Percentiles rank a stretch among this genome's conserved stretches.
These are phyloP conservation scores for Vespertilio murinus DNA, from an alignment of 2,797 vertebrate species.

Conservation along the genomic window DNA sequence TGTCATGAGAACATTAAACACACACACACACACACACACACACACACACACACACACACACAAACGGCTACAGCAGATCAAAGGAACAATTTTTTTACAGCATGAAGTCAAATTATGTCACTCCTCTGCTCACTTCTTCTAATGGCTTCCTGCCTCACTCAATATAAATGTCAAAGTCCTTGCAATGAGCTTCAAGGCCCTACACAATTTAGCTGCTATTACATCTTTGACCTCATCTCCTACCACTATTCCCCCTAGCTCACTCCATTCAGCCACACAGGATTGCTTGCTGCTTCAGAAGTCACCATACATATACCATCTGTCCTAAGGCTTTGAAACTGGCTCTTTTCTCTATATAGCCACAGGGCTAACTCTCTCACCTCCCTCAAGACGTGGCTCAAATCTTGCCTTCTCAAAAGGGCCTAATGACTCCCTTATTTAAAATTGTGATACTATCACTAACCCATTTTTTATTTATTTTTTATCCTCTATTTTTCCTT, in stretches of 20 bases:
- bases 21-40: neutral
- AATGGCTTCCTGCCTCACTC: conserved; percentile 27
- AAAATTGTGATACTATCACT: neutral
- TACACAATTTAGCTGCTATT: neutral
- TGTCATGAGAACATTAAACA: neutral
- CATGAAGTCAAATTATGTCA: neutral
- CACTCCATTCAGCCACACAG: neutral
- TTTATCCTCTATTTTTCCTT: too few species aligned
- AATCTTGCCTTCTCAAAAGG: neutral
- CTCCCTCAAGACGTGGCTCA: neutral
- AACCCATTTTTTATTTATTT: neutral
- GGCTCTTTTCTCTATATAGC: neutral
- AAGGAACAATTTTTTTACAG: neutral
- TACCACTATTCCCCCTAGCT: neutral
- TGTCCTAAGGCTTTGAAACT: neutral
- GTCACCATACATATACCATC: neutral
- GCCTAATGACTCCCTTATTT: neutral
- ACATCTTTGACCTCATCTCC: conserved; percentile 11
- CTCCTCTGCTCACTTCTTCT: neutral
- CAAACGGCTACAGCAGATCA: neutral
- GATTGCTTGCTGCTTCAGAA: neutral
- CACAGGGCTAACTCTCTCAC: neutral
- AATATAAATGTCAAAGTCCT: conserved; percentile 51
- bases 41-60: neutral
- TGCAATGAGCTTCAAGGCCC: neutral